Evolutionary conservation across 2,113 vertebrate genomes (phyloP).

Genomic region (Eonycteris spelaea): DNA sequence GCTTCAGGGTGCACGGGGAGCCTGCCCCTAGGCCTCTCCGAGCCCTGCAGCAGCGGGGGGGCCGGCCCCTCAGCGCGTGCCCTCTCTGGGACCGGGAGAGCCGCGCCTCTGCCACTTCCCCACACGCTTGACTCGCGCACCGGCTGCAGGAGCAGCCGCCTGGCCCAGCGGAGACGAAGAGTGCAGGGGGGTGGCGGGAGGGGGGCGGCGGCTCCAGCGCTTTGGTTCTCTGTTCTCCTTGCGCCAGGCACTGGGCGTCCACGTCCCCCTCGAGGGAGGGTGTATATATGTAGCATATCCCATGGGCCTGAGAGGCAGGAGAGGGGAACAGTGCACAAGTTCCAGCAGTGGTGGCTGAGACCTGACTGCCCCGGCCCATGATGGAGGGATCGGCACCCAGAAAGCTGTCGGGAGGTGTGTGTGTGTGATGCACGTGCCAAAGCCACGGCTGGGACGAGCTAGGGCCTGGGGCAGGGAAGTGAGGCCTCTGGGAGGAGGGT

Average conservation of each 20-base stretch:
- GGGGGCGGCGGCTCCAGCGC: background rate
- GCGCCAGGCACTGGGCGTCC: background rate
- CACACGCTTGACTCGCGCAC: background rate
- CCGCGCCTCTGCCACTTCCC: background rate
- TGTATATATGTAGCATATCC: conserved; percentile 55
- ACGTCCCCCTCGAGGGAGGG: background rate
- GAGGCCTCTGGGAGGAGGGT: background rate
- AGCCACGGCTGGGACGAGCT: background rate
- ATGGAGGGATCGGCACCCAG: background rate
- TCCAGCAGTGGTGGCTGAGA: background rate
- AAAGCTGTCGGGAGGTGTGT: background rate
- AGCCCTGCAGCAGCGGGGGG: background rate
- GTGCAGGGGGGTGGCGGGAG: accelerated
- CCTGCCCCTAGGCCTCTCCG: conserved; percentile 56
- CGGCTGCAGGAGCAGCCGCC: background rate
- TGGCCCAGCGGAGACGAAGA: background rate
- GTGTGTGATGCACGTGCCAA: background rate
- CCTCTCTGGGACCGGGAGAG: background rate
- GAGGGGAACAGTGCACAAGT: accelerated
- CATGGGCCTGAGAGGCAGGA: background rate
- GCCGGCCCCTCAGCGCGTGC: background rate
- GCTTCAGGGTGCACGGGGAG: conserved; percentile 94
- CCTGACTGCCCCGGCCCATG: background rate
- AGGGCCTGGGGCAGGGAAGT: background rate
- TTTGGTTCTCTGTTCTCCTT: background rate